Conservation (phyloP, 1,140 invertebrate species). For the Papilio aristodemus region DNA sequence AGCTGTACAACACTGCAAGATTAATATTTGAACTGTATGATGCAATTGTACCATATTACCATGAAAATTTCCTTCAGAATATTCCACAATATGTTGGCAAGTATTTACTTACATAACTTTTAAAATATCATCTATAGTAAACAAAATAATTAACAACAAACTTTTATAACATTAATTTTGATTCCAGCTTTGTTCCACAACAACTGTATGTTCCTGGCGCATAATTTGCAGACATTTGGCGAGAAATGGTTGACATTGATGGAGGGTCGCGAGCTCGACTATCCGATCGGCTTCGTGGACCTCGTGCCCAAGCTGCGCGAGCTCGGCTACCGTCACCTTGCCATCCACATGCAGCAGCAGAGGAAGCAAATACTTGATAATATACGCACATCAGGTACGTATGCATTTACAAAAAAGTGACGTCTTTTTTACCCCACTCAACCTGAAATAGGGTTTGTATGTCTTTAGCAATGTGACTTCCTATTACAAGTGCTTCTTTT, state of each 20-base stretch:
- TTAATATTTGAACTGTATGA: conserved; percentile 91
- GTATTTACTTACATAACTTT: conserved; percentile 42
- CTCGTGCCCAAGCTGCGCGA: conserved; percentile 83
- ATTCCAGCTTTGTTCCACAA: conserved; percentile 93
- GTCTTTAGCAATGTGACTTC: too few relatives aligned
- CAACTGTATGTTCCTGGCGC: conserved; percentile 93
- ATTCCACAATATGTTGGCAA: conserved; percentile 92
- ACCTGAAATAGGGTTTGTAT: too few relatives aligned
- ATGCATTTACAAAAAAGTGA: neutral
- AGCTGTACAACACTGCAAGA: conserved; percentile 86
- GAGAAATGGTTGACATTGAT: conserved; percentile 80
- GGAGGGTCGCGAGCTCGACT: conserved; percentile 60
- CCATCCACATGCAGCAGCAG: conserved; percentile 87
- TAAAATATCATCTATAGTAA: neutral
- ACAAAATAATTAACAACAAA: too few relatives aligned
- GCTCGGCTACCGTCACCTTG: conserved; percentile 85
- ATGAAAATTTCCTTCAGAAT: conserved; percentile 88
- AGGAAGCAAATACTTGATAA: conserved; percentile 87
- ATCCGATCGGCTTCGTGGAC: conserved; percentile 70
- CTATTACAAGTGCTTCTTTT: too few relatives aligned
- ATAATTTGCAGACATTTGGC: conserved; percentile 85
- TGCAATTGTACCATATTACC: conserved; percentile 87
- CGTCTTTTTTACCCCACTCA: too few relatives aligned
- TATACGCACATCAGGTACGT: conserved; percentile 85
- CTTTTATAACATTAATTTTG: neutral